These are phyloP conservation scores for Epinephelus cyanopodus DNA, from an alignment of 2,113 vertebrate genomes.

Conservation along the genomic window DNA sequence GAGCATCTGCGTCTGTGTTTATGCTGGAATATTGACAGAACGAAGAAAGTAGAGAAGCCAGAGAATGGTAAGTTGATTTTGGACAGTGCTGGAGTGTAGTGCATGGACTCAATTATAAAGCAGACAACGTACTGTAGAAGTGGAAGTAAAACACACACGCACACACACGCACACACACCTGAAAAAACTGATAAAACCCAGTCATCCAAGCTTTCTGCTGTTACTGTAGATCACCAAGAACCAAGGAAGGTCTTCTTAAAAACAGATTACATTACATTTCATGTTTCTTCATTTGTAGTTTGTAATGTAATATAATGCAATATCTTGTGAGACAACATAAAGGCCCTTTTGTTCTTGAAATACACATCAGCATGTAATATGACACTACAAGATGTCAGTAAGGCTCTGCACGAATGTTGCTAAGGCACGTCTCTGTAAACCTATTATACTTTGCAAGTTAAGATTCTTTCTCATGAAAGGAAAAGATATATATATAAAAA, in stretches of 20 bases:
- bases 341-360: constrained; percentile 49
- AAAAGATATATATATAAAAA: constrained; percentile 1
- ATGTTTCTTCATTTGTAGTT: constrained; percentile 40
- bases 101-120: constrained; percentile 40
- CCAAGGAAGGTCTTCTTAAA: not conserved
- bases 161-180: not conserved
- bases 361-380: constrained; percentile 25
- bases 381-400: constrained; percentile 19
- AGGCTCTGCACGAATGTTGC: constrained; percentile 10
- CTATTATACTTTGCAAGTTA: constrained; percentile 2
- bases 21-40: constrained; percentile 42
- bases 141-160: not conserved
- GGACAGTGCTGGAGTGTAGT: constrained; percentile 30
- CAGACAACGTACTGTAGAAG: constrained; percentile 1
- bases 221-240: not conserved
- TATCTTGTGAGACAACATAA: constrained; percentile 31
- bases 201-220: not conserved
- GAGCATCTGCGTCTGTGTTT: constrained; percentile 59
- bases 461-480: constrained; percentile 5
- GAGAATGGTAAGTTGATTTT: constrained; percentile 24
- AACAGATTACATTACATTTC: constrained; percentile 14
- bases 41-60: constrained; percentile 8
- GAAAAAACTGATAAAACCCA: constrained; percentile 17
- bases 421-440: constrained; percentile 37
- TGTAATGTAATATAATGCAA: constrained; percentile 17